Percentiles rank a stretch among this genome's conserved stretches.
Evolutionary conservation across 2,888 invertebrate genomes (phyloP).

Genomic region (Anoplius nigerrimus): DNA sequence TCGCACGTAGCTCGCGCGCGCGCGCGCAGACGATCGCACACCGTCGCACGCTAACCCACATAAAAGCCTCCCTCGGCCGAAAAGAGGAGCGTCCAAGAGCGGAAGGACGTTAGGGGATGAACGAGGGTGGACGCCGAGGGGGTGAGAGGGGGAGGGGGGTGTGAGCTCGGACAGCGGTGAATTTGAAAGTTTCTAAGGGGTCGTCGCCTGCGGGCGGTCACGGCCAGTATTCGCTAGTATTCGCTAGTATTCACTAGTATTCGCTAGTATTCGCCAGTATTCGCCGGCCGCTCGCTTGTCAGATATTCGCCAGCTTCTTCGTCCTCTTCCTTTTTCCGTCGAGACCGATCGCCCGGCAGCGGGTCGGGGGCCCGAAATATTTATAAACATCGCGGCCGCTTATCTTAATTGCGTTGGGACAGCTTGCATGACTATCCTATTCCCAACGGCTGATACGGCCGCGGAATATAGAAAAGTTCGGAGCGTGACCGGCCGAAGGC

Average conservation of each 20-base stretch:
- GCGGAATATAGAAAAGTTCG: constrained; percentile 57
- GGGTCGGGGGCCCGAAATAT: constrained; percentile 47
- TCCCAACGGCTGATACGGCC: constrained; percentile 40
- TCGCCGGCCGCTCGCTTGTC: no score
- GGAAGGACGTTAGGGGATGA: not conserved
- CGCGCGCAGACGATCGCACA: no score
- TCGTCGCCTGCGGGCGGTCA: constrained; percentile 54
- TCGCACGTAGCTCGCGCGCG: constrained; percentile 49
- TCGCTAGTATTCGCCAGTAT: no score
- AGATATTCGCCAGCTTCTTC: constrained; percentile 47
- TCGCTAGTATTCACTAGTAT: no score
- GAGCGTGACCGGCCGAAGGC: constrained; percentile 39
- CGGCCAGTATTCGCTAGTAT: constrained; percentile 52
- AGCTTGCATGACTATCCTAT: constrained; percentile 48
- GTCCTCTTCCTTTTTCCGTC: constrained; percentile 17
- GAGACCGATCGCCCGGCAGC: not conserved
- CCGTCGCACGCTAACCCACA: constrained; percentile 33
- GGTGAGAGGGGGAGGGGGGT: constrained; percentile 12
- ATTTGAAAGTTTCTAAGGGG: constrained; percentile 50
- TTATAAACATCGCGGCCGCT: constrained; percentile 61
- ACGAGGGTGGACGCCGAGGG: not conserved
- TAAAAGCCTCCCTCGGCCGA: constrained; percentile 31
- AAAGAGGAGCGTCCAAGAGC: not conserved
- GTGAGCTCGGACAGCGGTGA: constrained; percentile 7
- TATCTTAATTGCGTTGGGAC: constrained; percentile 67